Evolutionary conservation across 2,113 vertebrate species (phyloP), one percentile per base, ranked within the genome.

Genomic region (Leiothrix lutea): DNA sequence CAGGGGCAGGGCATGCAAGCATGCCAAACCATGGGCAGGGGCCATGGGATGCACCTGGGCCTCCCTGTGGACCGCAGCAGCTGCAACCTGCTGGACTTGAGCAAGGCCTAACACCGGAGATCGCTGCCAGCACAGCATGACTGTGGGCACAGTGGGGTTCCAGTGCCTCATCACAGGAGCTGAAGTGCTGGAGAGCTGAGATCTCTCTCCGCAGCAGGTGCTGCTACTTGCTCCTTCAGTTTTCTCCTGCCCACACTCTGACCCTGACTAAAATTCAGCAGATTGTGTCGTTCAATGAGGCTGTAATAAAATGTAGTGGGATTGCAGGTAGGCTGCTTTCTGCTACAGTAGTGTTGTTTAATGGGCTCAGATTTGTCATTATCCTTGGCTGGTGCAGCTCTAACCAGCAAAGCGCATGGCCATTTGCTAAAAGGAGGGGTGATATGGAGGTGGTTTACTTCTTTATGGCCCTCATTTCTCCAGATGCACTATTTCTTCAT

Each of bases 121-220:
- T 33, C 42, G 23, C 50, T 29, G 40, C 18, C 44, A 56, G 38
- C 4, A 4, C 0, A 1, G 7, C 11, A 18, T 36, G 31, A 10
- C 60, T 74, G 6, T 1, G 2, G 35, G 45, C 53, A 31, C 0
- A 0, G 8, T 0, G 2, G 4, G 33, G 18, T 33, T 40, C 69
- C 45, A 20, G 1, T 25, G 4, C 20, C 13, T 22, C 29, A 15
- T 5, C 26, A 12, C 2, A 1, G 1, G 12, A 58, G 44, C 24
- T 11, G 31, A 31, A 77, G 31, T 31, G 33, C 23, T 24, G 40
- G 44, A 53, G 38, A 71, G 5, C 25, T 36, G 80, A 38, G 8
- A 18, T 21, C 9, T 44, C 56, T 53, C 62, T 62, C 83, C 8
- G 3, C 20, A 48, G 45, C 31, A 62, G 40, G 35, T 50, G 35